phyloP scores from a whole-genome alignment of 2,113 vertebrate genomes.

The Onychostruthus taczanowskii region DNA sequence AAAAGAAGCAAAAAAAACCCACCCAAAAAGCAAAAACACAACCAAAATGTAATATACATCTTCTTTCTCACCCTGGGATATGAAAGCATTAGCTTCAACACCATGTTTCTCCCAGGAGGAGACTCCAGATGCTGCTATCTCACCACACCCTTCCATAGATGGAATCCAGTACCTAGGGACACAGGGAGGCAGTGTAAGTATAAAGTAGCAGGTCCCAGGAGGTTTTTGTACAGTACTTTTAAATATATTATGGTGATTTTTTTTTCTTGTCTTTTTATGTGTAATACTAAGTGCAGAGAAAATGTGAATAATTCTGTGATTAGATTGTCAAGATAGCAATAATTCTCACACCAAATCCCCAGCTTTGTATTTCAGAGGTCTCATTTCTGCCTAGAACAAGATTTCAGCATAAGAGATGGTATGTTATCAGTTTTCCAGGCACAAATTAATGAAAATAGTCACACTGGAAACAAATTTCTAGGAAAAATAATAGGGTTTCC shows the following conservation, averaged over 20 bases:
- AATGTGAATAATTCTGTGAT: not conserved
- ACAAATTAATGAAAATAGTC: not conserved
- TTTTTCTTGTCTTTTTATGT: not conserved
- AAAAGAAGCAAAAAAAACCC: rapidly evolving
- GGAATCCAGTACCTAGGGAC: not conserved
- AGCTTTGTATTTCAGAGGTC: not conserved
- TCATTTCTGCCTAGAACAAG: not conserved
- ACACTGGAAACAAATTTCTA: not conserved
- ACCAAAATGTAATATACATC: not conserved
- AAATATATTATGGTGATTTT: not conserved
- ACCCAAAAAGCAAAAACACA: too few relatives aligned
- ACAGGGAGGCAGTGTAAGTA: rapidly evolving
- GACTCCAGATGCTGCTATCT: not conserved
- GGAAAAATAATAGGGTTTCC: not conserved
- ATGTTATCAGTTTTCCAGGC: not conserved
- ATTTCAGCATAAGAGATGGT: not conserved
- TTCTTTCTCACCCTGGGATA: not conserved
- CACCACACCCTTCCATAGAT: not conserved
- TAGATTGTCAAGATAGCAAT: not conserved
- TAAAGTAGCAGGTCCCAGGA: not conserved
- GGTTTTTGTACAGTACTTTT: not conserved
- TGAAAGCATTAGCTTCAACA: not conserved
- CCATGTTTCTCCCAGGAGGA: not conserved
- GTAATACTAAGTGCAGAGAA: not conserved
- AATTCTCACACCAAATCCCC: not conserved